phyloP scores from a whole-genome alignment of 2,113 vertebrate genomes.

The Myxocyprinus asiaticus region DNA sequence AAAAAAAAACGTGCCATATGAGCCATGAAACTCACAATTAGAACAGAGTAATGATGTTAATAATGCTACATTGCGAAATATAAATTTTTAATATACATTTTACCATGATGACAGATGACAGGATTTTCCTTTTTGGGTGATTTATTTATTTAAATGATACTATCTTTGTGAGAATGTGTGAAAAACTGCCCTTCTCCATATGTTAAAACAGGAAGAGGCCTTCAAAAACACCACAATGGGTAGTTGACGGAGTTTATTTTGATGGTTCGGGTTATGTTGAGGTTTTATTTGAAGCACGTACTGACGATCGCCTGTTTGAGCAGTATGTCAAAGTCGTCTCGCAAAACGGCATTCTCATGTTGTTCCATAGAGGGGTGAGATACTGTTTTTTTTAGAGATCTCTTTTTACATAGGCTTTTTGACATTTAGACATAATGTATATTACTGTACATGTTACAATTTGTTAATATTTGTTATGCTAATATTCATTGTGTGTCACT shows the following conservation, averaged over 20 bases:
- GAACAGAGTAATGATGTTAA: too few relatives aligned
- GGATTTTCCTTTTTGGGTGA: too few relatives aligned
- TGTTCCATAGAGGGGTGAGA: constrained; percentile 78
- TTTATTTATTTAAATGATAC: too few relatives aligned
- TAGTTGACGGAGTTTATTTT: constrained; percentile 85
- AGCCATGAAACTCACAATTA: too few relatives aligned
- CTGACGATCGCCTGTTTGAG: constrained; percentile 76
- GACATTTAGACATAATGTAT: background rate
- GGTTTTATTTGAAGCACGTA: constrained; percentile 69
- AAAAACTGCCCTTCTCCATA: background rate
- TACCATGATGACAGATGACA: too few relatives aligned
- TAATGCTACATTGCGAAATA: too few relatives aligned
- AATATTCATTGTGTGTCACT: too few relatives aligned
- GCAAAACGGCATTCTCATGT: constrained; percentile 84
- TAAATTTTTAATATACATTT: too few relatives aligned
- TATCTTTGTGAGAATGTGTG: too few relatives aligned
- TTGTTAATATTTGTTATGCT: background rate
- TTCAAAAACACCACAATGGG: constrained; percentile 77
- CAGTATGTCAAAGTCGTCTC: constrained; percentile 85
- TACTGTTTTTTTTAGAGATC: background rate
- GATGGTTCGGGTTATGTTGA: constrained; percentile 87
- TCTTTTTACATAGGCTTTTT: background rate
- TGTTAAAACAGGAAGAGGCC: constrained; percentile 61
- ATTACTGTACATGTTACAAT: too few relatives aligned
- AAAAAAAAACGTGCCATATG: too few relatives aligned